These are phyloP conservation scores for Hypocryptadius cinnamomeus DNA, from an alignment of 2,113 vertebrate genomes.

Conservation along the genomic window DNA sequence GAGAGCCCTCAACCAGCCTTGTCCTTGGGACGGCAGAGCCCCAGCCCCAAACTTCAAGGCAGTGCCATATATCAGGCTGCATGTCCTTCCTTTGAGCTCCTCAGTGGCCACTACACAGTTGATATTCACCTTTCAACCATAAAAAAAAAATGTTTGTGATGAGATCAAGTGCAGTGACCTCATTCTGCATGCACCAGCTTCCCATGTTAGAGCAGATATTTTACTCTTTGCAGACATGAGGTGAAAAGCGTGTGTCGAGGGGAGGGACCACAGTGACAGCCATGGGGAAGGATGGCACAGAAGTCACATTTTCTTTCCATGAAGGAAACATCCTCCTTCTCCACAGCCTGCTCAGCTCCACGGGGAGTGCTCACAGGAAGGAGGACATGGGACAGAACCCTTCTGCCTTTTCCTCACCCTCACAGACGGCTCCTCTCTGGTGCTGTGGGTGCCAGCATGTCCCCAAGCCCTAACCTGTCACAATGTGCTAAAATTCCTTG, in stretches of 20 bases:
- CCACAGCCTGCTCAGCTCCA: neutral
- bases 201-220: neutral
- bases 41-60: neutral
- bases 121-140: neutral
- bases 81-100: neutral
- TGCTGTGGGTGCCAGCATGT: accelerated
- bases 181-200: neutral
- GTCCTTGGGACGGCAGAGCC: neutral
- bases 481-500: accelerated
- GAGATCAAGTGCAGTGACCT: conserved; percentile 9
- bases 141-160: neutral
- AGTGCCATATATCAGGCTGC: neutral
- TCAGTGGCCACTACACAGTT: neutral
- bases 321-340: neutral
- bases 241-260: neutral
- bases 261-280: neutral
- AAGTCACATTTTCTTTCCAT: neutral
- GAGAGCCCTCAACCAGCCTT: neutral
- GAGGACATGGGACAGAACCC: neutral
- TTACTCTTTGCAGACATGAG: neutral
- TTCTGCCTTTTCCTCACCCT: neutral
- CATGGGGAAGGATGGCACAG: neutral
- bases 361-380: accelerated
- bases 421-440: neutral
- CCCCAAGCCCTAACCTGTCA: accelerated